These are phyloP conservation scores for Drosophila crucigera DNA, from an alignment of 2,888 invertebrate species.

Conservation along the genomic window DNA sequence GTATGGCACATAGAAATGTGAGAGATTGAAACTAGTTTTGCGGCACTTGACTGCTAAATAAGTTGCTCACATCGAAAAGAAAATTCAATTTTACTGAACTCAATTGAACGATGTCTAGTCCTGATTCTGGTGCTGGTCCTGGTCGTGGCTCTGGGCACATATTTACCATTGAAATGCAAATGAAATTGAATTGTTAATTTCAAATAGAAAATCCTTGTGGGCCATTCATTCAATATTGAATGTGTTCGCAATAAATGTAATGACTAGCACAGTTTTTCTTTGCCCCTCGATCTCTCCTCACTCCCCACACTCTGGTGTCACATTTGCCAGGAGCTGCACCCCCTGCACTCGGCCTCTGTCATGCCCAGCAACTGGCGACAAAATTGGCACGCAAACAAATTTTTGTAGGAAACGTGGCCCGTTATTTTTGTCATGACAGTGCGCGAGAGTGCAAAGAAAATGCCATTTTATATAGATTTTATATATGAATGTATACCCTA, in stretches of 20 bases:
- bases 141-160: slow-evolving; percentile 45
- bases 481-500: slow-evolving; percentile 21
- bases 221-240: slow-evolving; percentile 81
- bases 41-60: slow-evolving; percentile 29
- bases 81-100: slow-evolving; percentile 40
- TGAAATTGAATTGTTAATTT: slow-evolving; percentile 82
- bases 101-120: background rate
- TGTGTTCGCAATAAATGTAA: slow-evolving; percentile 80
- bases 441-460: slow-evolving; percentile 60
- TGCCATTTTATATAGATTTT: slow-evolving; percentile 51
- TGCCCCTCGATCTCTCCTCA: background rate
- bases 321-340: slow-evolving; percentile 2
- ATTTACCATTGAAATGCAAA: slow-evolving; percentile 78
- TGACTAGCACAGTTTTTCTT: slow-evolving; percentile 77
- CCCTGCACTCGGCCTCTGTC: background rate
- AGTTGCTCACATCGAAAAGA: slow-evolving; percentile 28
- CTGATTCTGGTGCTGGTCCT: background rate
- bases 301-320: background rate
- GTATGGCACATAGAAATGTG: background rate
- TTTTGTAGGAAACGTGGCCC: slow-evolving; percentile 77
- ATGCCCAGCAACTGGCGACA: slow-evolving; percentile 39
- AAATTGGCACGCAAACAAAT: slow-evolving; percentile 81
- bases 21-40: slow-evolving; percentile 20
- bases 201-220: slow-evolving; percentile 79
- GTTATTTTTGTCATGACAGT: slow-evolving; percentile 69